Evolutionary conservation across 2,113 vertebrate genomes (phyloP).

Genomic region (Ellobius talpinus): DNA sequence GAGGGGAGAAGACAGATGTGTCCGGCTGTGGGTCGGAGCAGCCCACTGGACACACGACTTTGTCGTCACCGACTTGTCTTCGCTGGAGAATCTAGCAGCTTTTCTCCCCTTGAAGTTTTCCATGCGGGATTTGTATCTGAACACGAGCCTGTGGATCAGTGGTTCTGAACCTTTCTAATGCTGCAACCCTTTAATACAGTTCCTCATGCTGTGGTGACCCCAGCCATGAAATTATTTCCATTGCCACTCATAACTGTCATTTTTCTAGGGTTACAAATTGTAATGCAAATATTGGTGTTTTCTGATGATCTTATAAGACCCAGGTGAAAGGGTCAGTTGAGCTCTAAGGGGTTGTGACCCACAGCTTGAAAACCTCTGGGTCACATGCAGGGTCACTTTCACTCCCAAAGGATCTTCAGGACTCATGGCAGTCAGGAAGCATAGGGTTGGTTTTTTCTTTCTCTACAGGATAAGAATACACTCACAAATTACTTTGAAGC

Average conservation of each 20-base stretch:
- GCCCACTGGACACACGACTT: not conserved
- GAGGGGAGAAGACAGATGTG: not conserved
- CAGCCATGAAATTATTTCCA: not conserved
- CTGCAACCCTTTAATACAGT: not conserved
- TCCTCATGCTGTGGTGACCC: not conserved
- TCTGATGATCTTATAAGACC: not conserved
- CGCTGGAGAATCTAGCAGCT: not conserved
- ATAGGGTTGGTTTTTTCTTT: not conserved
- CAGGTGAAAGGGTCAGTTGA: not conserved
- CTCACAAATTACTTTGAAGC: conserved; percentile 11
- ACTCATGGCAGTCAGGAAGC: not conserved
- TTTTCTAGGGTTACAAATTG: not conserved
- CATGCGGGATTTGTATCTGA: not conserved
- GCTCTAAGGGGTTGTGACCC: not conserved
- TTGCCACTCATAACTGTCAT: not conserved
- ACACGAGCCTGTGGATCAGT: not conserved
- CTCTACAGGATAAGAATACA: not conserved
- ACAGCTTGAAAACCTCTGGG: not conserved
- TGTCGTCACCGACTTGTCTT: not conserved
- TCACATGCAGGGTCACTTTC: not conserved
- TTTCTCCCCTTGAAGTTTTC: not conserved
- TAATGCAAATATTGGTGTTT: not conserved
- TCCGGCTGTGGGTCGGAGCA: fast-evolving
- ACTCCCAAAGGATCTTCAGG: not conserved
- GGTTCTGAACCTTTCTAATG: not conserved